These are phyloP conservation scores for Lutjanus argentimaculatus DNA, from an alignment of 2,797 vertebrate genomes.

Conservation along the genomic window DNA sequence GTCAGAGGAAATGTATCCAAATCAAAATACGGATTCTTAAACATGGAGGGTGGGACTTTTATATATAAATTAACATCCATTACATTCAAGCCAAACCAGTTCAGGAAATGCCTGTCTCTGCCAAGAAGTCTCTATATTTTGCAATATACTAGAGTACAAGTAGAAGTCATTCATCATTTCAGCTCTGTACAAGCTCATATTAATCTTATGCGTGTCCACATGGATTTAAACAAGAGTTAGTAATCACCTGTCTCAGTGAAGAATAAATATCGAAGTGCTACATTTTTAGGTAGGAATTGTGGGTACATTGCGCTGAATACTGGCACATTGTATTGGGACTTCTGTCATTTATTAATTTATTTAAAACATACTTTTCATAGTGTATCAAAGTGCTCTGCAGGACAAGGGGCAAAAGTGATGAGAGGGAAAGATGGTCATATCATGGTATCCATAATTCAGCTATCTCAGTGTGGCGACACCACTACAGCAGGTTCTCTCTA, in stretches of 20 bases:
- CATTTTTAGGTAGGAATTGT: background rate
- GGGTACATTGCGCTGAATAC: background rate
- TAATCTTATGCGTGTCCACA: background rate
- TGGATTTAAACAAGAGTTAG: background rate
- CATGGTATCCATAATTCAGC: constrained; percentile 79
- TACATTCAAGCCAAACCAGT: too few species aligned
- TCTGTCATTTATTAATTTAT: constrained; percentile 4
- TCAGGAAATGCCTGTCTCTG: too few species aligned
- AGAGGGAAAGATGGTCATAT: constrained; percentile 52
- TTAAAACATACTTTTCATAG: constrained; percentile 7
- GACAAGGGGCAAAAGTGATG: constrained; percentile 48
- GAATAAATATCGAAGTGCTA: background rate
- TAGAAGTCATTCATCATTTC: background rate
- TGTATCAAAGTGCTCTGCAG: constrained; percentile 37
- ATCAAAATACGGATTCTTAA: background rate
- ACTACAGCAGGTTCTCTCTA: constrained; percentile 82
- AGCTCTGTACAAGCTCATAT: background rate
- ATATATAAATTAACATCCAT: too few species aligned
- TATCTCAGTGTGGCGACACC: constrained; percentile 76
- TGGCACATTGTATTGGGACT: background rate
- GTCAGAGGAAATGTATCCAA: background rate
- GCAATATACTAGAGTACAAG: too few species aligned
- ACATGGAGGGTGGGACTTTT: too few species aligned
- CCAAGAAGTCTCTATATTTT: too few species aligned
- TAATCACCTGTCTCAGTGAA: background rate